phyloP scores from a whole-genome alignment of 2,888 invertebrate species.

The Azorinus chamasolen region DNA sequence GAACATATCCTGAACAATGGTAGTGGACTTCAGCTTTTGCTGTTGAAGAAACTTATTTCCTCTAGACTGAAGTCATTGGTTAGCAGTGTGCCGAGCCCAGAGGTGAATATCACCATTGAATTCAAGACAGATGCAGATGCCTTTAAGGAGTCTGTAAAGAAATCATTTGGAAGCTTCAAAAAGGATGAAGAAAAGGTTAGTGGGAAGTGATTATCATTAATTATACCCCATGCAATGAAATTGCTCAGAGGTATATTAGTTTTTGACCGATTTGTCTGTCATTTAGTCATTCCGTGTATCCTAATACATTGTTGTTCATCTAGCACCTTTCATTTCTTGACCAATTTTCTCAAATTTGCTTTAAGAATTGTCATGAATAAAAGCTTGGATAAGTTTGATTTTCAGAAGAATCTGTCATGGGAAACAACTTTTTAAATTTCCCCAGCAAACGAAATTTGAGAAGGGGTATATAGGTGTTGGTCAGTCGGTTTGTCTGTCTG shows the following conservation, averaged over 20 bases:
- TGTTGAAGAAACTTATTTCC: slow-evolving; percentile 93
- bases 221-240: no score
- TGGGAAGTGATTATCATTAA: background rate
- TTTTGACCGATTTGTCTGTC: background rate
- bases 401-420: no score
- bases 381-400: no score
- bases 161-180: slow-evolving; percentile 84
- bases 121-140: slow-evolving; percentile 93
- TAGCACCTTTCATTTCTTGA: no score
- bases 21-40: slow-evolving; percentile 90
- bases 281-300: no score
- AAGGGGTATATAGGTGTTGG: no score
- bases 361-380: no score
- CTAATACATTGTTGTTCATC: no score
- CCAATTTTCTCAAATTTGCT: no score
- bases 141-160: slow-evolving; percentile 91
- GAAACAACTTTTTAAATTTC: no score
- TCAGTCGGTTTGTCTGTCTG: no score
- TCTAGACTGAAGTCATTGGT: slow-evolving; percentile 93
- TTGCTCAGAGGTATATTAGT: background rate
- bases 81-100: slow-evolving; percentile 93
- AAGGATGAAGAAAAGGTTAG: slow-evolving; percentile 76
- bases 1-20: slow-evolving; percentile 93
- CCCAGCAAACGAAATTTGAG: no score
- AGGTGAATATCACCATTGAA: slow-evolving; percentile 90